Base-by-base conservation (phyloP, 2,888 invertebrate genomes). In the Exephanes ischioxanthus region DNA sequence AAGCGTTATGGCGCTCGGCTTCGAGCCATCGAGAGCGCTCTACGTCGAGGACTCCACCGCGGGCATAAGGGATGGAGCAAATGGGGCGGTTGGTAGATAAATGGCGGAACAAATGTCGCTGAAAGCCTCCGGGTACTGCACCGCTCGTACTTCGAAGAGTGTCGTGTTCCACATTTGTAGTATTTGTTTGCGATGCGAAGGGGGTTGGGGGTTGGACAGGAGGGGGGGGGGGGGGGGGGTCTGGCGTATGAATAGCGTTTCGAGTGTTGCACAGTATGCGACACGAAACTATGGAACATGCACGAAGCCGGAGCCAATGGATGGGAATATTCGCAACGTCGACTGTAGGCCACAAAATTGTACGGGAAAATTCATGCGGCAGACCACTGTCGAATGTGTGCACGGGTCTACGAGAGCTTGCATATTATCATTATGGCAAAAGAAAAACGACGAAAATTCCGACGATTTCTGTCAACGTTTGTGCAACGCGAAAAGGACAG, bases 51-150 rank as follows among this genome's bases (percentile, higher is more conserved):
- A 41, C 48, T 33, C 63, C 26, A 30, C 58, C 45, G 4, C 16
- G 6, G 55, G 61, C 61, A 73, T 68, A 73, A 33, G 71, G 45
- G 61, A 67, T 22, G 72, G 45, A 48, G 51, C 45, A 73, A 80
- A 80, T 67, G 55, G 70, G 58, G 76, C 55, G 63, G 78, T 73
- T 71, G 70, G 45, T 48, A 72, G 83, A 86, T 80, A 86, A 86
- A 86, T 73, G 80, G 68, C 66, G 78, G 76, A 83, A 86, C 80
- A 83, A 86, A 83, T 78, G 83, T 83, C 73, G 48, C 79, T 83
- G 80, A 86, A 86, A 86, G 86, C 80, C 66, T 72, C 53, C 48
- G 70, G 67, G 72, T 66, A 78, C 80, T 83, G 75, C 67, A 55
- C 76, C 11, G 53, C 22, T 26, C 61, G 75, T 66, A 85, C 66